These are phyloP conservation scores for Protobothrops flavoviridis DNA, from an alignment of 2,113 vertebrate species.

Conservation along the genomic window DNA sequence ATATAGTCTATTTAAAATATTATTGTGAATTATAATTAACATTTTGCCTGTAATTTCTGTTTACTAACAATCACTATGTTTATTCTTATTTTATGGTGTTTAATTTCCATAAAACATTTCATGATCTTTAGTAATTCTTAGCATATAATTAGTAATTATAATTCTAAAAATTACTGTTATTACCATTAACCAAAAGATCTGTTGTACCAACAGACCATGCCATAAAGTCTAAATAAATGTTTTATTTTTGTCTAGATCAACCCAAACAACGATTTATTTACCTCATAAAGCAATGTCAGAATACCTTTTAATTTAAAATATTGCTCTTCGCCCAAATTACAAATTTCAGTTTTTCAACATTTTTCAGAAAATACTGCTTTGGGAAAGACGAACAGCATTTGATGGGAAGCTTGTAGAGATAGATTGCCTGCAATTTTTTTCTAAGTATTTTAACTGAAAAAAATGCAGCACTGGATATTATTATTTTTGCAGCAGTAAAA, in stretches of 20 bases:
- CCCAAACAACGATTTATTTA: conserved; percentile 27
- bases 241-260: conserved; percentile 41
- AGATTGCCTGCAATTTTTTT: conserved; percentile 13
- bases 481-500: not conserved
- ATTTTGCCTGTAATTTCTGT: conserved; percentile 37
- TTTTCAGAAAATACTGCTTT: conserved; percentile 27
- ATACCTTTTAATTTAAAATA: not conserved
- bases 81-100: conserved; percentile 31
- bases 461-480: conserved; percentile 12
- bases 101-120: conserved; percentile 31
- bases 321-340: conserved; percentile 7
- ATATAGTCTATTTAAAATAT: conserved; percentile 35
- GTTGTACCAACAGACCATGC: not conserved
- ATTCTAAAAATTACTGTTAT: conserved; percentile 2
- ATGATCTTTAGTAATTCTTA: conserved; percentile 1
- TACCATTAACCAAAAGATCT: not conserved
- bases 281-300: conserved; percentile 17
- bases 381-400: not conserved
- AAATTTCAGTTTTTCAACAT: not conserved
- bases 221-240: conserved; percentile 30
- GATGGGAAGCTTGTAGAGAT: not conserved
- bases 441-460: conserved; percentile 18
- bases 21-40: conserved; percentile 32
- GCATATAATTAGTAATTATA: not conserved
- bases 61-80: conserved; percentile 6